A percentile compares a stretch with the other conserved stretches of the same genome.
Conservation (phyloP, 2,888 invertebrate genomes). For the Melanostoma mellinum region DNA sequence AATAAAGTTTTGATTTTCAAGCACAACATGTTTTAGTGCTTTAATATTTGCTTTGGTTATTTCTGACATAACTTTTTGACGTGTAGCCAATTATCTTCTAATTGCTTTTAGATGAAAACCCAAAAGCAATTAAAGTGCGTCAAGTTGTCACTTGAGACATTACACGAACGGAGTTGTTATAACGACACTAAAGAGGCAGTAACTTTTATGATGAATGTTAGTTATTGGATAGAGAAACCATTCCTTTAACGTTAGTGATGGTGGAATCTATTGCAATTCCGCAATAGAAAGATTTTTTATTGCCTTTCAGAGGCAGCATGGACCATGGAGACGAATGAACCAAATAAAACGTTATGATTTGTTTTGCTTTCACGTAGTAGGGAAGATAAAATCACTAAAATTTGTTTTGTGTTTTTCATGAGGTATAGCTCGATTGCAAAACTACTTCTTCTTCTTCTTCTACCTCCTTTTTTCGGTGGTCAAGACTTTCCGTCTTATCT, state of each 20-base stretch:
- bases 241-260: constrained; percentile 38
- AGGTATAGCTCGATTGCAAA: too few relatives aligned
- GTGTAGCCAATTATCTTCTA: neutral
- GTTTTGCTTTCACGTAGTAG: too few relatives aligned
- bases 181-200: constrained; percentile 62
- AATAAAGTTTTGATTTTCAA: neutral
- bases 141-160: constrained; percentile 63
- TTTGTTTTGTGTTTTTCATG: too few relatives aligned
- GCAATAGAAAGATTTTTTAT: neutral
- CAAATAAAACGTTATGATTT: too few relatives aligned
- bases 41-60: neutral
- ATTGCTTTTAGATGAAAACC: constrained; percentile 39
- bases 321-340: too few relatives aligned
- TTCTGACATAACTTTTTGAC: constrained; percentile 31
- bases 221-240: constrained; percentile 53
- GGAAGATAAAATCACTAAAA: too few relatives aligned
- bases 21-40: neutral
- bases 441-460: too few relatives aligned
- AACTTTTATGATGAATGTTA: constrained; percentile 61
- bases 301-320: too few relatives aligned
- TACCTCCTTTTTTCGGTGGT: too few relatives aligned
- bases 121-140: constrained; percentile 56
- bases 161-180: constrained; percentile 51
- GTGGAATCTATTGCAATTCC: constrained; percentile 10
- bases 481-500: too few relatives aligned